Evolutionary conservation across 2,113 vertebrate species (phyloP).

Genomic region (Eubucco bourcierii): DNA sequence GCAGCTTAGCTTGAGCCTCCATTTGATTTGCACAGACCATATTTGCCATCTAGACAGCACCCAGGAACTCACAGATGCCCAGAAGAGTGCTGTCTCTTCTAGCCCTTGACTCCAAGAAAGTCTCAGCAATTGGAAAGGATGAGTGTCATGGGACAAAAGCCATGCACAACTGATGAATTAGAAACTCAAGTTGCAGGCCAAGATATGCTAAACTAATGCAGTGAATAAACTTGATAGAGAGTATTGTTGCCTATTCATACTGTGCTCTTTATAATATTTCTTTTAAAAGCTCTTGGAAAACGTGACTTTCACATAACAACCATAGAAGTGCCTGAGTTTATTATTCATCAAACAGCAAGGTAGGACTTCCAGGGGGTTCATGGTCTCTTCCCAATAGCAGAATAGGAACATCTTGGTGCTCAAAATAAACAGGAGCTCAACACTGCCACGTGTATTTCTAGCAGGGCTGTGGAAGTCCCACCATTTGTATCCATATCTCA

Average conservation of each 20-base stretch:
- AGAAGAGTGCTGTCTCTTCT: background rate
- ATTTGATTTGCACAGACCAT: background rate
- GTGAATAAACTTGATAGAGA: background rate
- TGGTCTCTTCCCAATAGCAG: background rate
- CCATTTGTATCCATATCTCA: background rate
- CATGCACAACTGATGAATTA: background rate
- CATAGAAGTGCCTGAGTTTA: background rate
- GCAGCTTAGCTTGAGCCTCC: background rate
- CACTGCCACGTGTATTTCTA: background rate
- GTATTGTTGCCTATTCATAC: background rate
- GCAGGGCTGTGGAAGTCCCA: background rate
- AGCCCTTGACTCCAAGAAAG: background rate
- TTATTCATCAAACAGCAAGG: background rate
- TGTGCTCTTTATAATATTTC: background rate
- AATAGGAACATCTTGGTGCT: background rate
- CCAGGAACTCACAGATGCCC: conserved; percentile 6
- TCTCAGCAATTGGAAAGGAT: background rate
- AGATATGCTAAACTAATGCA: background rate
- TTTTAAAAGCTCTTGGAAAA: background rate
- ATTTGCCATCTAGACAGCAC: conserved; percentile 14
- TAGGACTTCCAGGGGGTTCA: background rate
- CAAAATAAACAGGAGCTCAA: background rate
- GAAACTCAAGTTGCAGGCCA: background rate
- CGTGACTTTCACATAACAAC: background rate
- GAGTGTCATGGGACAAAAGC: background rate